Percentiles rank a stretch among this genome's conserved stretches.
Conservation (phyloP, 1,140 invertebrate species). For the Drosophila ficusphila region DNA sequence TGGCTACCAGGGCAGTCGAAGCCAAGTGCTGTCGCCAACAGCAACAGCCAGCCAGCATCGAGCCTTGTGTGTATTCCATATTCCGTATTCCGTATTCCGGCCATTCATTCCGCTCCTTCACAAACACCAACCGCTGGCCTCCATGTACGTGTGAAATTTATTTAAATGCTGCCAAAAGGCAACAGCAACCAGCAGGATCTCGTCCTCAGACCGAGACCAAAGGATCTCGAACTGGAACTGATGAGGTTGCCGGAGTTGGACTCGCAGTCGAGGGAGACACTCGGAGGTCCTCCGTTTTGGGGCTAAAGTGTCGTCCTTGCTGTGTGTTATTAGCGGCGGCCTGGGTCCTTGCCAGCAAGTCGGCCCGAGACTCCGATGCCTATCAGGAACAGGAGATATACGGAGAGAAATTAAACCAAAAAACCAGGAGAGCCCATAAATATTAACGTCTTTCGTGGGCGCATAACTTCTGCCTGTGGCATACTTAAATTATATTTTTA, state of each 20-base stretch:
- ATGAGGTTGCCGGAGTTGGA: slow-evolving; percentile 14
- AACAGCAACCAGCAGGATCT: slow-evolving; percentile 31
- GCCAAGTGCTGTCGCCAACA: slow-evolving; percentile 55
- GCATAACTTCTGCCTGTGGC: background rate
- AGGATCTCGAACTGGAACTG: slow-evolving; percentile 17
- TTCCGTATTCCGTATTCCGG: too few species aligned
- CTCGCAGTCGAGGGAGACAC: slow-evolving; percentile 21
- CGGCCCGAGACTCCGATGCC: slow-evolving; percentile 28
- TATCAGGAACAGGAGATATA: slow-evolving; percentile 45
- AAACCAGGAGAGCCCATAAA: background rate
- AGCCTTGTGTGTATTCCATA: slow-evolving; percentile 9
- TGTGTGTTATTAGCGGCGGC: slow-evolving; percentile 29
- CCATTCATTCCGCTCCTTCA: background rate
- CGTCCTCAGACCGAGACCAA: background rate
- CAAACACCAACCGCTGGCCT: slow-evolving; percentile 21
- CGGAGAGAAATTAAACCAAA: slow-evolving; percentile 4
- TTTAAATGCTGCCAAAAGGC: slow-evolving; percentile 80
- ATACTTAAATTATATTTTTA: background rate
- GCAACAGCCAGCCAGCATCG: slow-evolving; percentile 25
- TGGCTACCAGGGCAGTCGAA: slow-evolving; percentile 53
- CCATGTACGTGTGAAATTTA: slow-evolving; percentile 67
- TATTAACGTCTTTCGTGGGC: background rate
- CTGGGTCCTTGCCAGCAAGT: slow-evolving; percentile 39
- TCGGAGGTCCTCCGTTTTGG: slow-evolving; percentile 52
- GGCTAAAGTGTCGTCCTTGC: slow-evolving; percentile 52